Evolutionary conservation across 2,888 invertebrate genomes (phyloP).

Genomic region (Morinoia aosen): DNA sequence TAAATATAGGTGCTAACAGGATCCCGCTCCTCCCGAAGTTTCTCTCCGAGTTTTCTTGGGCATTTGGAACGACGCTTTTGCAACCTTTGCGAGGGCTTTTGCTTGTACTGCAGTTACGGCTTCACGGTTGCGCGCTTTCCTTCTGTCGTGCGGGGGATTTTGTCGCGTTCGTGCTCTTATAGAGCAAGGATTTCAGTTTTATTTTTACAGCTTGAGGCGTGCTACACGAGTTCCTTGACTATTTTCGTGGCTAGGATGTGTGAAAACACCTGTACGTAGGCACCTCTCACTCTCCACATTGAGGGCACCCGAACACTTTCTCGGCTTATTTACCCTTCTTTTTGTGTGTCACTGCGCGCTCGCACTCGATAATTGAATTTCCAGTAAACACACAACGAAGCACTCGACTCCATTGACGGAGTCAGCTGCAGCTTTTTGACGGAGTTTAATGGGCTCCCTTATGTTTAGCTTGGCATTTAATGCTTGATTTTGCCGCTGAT

Average conservation of each 20-base stretch:
- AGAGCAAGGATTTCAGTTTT: not conserved
- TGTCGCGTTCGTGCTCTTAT: not conserved
- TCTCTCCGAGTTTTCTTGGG: not conserved
- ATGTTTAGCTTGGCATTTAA: too few species aligned
- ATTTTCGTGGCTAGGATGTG: not conserved
- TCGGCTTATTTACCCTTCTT: not conserved
- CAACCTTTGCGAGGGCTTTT: not conserved
- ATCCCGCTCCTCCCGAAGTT: not conserved
- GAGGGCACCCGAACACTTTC: not conserved
- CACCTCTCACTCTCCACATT: not conserved
- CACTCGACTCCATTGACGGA: not conserved
- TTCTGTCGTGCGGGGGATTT: not conserved
- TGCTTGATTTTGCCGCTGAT: too few species aligned
- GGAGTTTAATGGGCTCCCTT: not conserved
- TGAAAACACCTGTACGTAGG: not conserved
- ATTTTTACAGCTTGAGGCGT: too few species aligned
- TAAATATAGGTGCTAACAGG: not conserved
- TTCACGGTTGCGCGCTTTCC: not conserved
- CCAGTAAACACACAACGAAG: not conserved
- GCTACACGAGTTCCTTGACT: not conserved
- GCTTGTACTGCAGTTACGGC: not conserved
- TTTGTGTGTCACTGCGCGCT: not conserved
- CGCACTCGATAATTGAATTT: not conserved
- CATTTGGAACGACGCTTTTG: not conserved
- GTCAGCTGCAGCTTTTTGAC: not conserved